Conservation (phyloP, 1,140 invertebrate genomes). For the Agrypnia vestita region DNA sequence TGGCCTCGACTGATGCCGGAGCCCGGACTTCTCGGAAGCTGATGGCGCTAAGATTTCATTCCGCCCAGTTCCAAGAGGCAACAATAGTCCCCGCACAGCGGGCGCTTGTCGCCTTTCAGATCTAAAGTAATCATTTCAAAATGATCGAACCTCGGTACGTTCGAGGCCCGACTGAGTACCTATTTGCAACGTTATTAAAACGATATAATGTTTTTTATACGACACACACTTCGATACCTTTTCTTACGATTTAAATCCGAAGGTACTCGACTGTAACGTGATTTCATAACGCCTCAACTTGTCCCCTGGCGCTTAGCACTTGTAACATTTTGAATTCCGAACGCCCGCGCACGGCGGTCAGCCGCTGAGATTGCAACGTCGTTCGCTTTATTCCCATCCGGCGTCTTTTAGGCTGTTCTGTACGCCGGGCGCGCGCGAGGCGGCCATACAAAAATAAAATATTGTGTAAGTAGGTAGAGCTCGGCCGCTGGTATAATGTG, state of each 20-base stretch:
- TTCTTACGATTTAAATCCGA: conserved; percentile 1
- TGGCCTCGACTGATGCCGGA: conserved; percentile 4
- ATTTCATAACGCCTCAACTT: not conserved
- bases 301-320: conserved; percentile 41
- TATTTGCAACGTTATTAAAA: not conserved
- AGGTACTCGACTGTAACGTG: not conserved
- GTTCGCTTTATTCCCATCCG: not conserved
- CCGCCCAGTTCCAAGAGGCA: not conserved
- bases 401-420: conserved; percentile 41
- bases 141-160: not conserved
- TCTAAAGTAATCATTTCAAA: not conserved
- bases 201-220: not conserved
- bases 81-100: not conserved
- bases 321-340: conserved; percentile 41
- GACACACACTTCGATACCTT: not conserved
- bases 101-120: not conserved
- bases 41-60: conserved; percentile 6
- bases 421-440: conserved; percentile 14
- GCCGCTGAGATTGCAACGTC: conserved; percentile 3
- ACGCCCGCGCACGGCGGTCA: conserved; percentile 39
- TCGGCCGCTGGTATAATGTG: conserved; percentile 35
- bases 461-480: conserved; percentile 50
- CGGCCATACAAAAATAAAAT: conserved; percentile 50
- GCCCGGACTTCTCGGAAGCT: not conserved
- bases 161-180: not conserved